Percentiles rank a stretch among this genome's conserved stretches.
Conservation (phyloP, 2,888 invertebrate species). For the Hyles lineata region DNA sequence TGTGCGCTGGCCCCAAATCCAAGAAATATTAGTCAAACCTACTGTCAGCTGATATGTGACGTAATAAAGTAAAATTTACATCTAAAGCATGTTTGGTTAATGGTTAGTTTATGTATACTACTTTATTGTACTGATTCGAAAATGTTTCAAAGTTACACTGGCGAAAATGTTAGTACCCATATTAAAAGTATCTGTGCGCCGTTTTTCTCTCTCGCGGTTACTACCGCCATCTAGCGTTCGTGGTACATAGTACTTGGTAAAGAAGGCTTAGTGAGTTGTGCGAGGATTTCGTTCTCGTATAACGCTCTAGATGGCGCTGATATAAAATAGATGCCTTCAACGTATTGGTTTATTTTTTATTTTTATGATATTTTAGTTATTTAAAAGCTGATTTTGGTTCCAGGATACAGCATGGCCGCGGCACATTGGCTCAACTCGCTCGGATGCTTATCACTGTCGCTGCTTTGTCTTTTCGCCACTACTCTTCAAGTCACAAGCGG, state of each 20-base stretch:
- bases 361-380: too few relatives aligned
- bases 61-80: too few relatives aligned
- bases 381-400: conserved; percentile 37
- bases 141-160: too few relatives aligned
- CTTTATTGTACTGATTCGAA: too few relatives aligned
- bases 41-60: too few relatives aligned
- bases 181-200: too few relatives aligned
- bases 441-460: conserved; percentile 90
- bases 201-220: conserved; percentile 16
- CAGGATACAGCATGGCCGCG: conserved; percentile 94
- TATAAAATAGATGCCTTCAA: not conserved
- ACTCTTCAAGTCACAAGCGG: conserved; percentile 91
- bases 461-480: conserved; percentile 90
- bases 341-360: not conserved
- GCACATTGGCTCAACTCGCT: conserved; percentile 93
- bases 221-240: conserved; percentile 63
- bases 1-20: too few relatives aligned
- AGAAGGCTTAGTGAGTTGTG: too few relatives aligned
- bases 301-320: conserved; percentile 61
- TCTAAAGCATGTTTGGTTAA: too few relatives aligned
- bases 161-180: too few relatives aligned
- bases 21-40: too few relatives aligned
- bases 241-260: not conserved
- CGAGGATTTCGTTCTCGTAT: conserved; percentile 40
- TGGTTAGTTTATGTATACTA: too few relatives aligned